Evolutionary conservation across 92 coral and sea anemone species (phyloP).

Genomic region (Hydrozoanthus gracilis): DNA sequence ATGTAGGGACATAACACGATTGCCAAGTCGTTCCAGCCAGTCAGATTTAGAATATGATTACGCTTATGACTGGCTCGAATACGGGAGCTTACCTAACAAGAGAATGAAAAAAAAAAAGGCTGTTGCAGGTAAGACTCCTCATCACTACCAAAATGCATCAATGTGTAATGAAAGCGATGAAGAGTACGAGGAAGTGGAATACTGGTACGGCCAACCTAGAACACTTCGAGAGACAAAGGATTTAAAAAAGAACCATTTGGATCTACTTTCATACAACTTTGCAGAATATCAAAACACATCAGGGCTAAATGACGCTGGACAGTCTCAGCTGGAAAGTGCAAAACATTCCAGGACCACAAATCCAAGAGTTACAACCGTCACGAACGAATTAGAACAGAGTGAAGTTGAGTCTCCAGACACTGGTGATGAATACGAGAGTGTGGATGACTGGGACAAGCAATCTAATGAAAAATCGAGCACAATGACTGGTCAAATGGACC

Average conservation of each 20-base stretch:
- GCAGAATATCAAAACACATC: neutral
- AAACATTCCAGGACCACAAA: no score
- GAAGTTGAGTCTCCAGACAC: neutral
- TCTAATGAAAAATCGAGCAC: neutral
- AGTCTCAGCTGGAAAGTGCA: no score
- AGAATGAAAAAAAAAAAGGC: neutral
- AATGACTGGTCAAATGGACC: neutral
- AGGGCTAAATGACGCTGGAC: neutral
- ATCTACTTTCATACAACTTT: no score
- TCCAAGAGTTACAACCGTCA: no score
- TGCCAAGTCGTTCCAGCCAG: neutral
- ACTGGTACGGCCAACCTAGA: no score
- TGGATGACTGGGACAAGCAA: neutral
- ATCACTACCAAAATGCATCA: neutral
- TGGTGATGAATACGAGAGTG: neutral
- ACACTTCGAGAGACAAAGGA: no score
- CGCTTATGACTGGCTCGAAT: neutral
- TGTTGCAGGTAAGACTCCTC: neutral
- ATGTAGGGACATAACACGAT: slow-evolving; percentile 23
- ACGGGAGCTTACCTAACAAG: neutral
- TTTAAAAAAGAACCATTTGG: no score
- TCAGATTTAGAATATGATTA: slow-evolving; percentile 16
- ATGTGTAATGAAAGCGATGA: neutral
- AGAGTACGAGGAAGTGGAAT: no score
- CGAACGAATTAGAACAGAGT: neutral